A percentile compares a stretch with the other conserved stretches of the same genome.
These are phyloP conservation scores for Nylanderia fulva DNA, from an alignment of 1,140 invertebrate genomes.

Conservation along the genomic window DNA sequence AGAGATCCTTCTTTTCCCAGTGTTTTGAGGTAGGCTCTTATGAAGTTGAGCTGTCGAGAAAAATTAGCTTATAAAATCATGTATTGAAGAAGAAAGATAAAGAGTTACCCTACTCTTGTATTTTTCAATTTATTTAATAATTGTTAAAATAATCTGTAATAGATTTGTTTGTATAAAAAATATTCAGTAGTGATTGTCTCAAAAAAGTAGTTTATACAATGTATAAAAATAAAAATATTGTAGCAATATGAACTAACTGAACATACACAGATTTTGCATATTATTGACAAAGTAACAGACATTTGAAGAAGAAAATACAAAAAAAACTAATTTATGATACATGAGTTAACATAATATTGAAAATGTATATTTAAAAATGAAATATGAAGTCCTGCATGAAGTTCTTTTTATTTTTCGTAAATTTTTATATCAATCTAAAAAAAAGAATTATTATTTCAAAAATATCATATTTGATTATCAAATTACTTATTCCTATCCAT, in stretches of 20 bases:
- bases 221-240: slow-evolving; percentile 19
- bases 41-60: slow-evolving; percentile 87
- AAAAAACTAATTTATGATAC: slow-evolving; percentile 29
- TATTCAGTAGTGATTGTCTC: background rate
- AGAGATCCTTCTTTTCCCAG: slow-evolving; percentile 80
- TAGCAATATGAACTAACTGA: slow-evolving; percentile 15
- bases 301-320: background rate
- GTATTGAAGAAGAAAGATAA: slow-evolving; percentile 11
- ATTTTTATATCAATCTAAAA: too few species aligned
- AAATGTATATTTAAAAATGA: slow-evolving; percentile 4
- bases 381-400: background rate
- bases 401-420: background rate
- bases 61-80: slow-evolving; percentile 17
- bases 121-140: slow-evolving; percentile 14
- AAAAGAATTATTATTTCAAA: background rate
- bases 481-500: slow-evolving; percentile 26
- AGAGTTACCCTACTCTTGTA: slow-evolving; percentile 12
- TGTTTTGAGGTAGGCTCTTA: slow-evolving; percentile 87
- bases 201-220: slow-evolving; percentile 24
- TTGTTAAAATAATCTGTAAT: background rate
- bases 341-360: slow-evolving; percentile 24
- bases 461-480: background rate
- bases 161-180: slow-evolving; percentile 9
- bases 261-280: slow-evolving; percentile 9
- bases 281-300: slow-evolving; percentile 27